phyloP scores from a whole-genome alignment of 2,797 vertebrate genomes.

The Hydrocynus forskahlii region DNA sequence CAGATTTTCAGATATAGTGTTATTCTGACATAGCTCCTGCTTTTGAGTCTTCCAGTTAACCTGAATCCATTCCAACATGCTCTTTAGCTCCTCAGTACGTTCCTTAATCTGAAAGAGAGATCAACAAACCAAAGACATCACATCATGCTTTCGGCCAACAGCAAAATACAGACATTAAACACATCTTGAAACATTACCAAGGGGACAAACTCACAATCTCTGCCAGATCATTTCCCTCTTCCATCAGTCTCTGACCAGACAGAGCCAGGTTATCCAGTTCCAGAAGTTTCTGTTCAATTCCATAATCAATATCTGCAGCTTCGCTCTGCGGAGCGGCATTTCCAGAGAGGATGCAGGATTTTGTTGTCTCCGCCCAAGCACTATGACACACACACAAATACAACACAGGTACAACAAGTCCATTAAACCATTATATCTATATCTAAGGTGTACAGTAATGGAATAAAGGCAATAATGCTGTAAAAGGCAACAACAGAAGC shows the following conservation, averaged over 20 bases:
- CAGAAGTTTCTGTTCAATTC: slow-evolving; percentile 71
- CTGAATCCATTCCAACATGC: slow-evolving; percentile 80
- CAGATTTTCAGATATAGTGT: background rate
- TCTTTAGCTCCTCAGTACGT: slow-evolving; percentile 77
- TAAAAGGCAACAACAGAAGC: background rate
- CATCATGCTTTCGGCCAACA: slow-evolving; percentile 4
- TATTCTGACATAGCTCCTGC: slow-evolving; percentile 61
- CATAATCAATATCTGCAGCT: slow-evolving; percentile 67
- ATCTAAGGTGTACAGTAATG: background rate
- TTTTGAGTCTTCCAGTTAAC: slow-evolving; percentile 74
- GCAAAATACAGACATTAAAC: slow-evolving; percentile 11
- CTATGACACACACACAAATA: slow-evolving; percentile 57
- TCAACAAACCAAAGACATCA: slow-evolving; percentile 16
- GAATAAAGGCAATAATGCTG: background rate
- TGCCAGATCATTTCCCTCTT: slow-evolving; percentile 71
- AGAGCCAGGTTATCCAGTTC: slow-evolving; percentile 72
- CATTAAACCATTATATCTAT: background rate
- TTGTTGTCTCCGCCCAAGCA: slow-evolving; percentile 77
- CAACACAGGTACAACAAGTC: background rate
- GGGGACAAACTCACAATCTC: slow-evolving; percentile 68
- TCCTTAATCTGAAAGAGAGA: slow-evolving; percentile 73
- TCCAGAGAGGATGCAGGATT: slow-evolving; percentile 73
- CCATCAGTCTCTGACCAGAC: slow-evolving; percentile 69
- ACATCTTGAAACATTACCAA: background rate
- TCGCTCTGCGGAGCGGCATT: slow-evolving; percentile 22